phyloP scores from a whole-genome alignment of 2,888 invertebrate genomes.

The Callosobruchus maculatus region DNA sequence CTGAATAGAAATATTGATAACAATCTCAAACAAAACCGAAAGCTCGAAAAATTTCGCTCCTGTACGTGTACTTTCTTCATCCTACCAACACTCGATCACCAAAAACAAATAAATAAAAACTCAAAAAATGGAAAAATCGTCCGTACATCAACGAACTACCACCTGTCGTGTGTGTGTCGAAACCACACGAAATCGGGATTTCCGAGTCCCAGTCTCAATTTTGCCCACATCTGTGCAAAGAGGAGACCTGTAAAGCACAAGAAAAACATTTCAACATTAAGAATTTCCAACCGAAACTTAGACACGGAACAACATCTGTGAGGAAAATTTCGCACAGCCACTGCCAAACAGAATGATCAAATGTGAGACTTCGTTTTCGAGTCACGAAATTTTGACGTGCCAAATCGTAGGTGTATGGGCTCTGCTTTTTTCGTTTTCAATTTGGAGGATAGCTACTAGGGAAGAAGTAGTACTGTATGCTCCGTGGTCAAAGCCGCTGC shows the following conservation, averaged over 20 bases:
- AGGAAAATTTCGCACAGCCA: slow-evolving; percentile 3
- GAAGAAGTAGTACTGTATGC: slow-evolving; percentile 39
- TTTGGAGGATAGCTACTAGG: slow-evolving; percentile 34
- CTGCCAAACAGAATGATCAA: not conserved
- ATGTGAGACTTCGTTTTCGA: not conserved
- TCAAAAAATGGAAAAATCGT: not conserved
- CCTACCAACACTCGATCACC: not conserved
- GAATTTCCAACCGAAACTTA: slow-evolving; percentile 38
- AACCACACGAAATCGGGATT: not conserved
- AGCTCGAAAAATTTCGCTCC: not conserved
- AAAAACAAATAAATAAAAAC: not conserved
- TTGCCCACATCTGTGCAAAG: slow-evolving; percentile 71
- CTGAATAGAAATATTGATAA: not conserved
- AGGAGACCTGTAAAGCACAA: slow-evolving; percentile 70
- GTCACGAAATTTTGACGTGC: slow-evolving; percentile 17
- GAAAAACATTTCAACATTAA: slow-evolving; percentile 50
- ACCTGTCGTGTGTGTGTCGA: not conserved
- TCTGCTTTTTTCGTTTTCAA: slow-evolving; percentile 3
- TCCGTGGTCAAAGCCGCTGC: slow-evolving; percentile 51
- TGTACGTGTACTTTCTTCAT: not conserved
- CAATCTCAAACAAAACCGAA: not conserved
- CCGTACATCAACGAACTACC: not conserved
- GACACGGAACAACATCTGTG: slow-evolving; percentile 7
- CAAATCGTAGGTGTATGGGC: slow-evolving; percentile 19
- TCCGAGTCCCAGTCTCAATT: slow-evolving; percentile 55